These are phyloP conservation scores for Anagyrus pseudococci DNA, from an alignment of 2,888 invertebrate genomes.

Conservation along the genomic window DNA sequence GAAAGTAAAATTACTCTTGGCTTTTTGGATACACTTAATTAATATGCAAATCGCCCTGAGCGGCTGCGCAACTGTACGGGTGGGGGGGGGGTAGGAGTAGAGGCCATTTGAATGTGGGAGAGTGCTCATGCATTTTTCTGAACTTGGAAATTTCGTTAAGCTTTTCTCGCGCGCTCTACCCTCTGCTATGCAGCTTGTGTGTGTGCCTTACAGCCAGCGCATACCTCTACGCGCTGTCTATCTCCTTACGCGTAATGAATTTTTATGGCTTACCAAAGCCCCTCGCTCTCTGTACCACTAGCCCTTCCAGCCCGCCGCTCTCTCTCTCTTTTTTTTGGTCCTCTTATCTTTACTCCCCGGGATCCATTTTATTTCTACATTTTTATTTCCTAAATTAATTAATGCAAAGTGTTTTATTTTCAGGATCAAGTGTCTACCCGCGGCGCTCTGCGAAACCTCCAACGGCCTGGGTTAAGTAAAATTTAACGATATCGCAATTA, in stretches of 20 bases:
- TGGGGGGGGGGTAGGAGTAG: too few relatives aligned
- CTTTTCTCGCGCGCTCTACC: slow-evolving; percentile 12
- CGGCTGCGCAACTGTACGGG: slow-evolving; percentile 4
- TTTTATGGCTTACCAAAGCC: slow-evolving; percentile 27
- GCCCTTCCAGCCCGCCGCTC: neutral
- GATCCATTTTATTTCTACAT: too few relatives aligned
- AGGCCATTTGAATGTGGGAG: slow-evolving; percentile 28
- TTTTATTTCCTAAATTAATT: too few relatives aligned
- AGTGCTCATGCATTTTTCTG: slow-evolving; percentile 35
- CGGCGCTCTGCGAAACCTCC: too few relatives aligned
- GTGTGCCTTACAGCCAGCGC: neutral
- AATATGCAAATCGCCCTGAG: slow-evolving; percentile 35
- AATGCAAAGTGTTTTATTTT: too few relatives aligned
- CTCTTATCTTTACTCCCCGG: too few relatives aligned
- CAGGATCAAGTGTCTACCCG: too few relatives aligned
- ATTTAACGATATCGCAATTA: too few relatives aligned
- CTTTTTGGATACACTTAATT: slow-evolving; percentile 35
- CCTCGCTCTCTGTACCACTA: neutral
- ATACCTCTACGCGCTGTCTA: neutral
- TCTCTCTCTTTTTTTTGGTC: neutral
- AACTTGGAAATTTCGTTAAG: slow-evolving; percentile 30
- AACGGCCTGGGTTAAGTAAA: too few relatives aligned
- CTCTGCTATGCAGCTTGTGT: too few relatives aligned
- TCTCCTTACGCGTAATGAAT: slow-evolving; percentile 32
- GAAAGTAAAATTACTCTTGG: slow-evolving; percentile 26